phyloP scores from a whole-genome alignment of 2,888 invertebrate species.

The Plusia festucae region DNA sequence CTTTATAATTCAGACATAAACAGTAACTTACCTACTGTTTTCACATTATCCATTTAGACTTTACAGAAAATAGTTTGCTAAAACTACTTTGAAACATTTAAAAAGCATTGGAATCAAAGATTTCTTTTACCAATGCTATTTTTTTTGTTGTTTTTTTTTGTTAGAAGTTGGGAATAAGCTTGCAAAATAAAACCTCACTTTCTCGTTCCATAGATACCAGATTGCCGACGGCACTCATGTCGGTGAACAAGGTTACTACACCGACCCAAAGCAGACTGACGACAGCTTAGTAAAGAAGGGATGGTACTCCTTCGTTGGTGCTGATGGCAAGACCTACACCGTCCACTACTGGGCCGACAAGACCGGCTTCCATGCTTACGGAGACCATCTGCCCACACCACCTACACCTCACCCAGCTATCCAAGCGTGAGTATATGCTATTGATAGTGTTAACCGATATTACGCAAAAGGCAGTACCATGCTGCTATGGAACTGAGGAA shows the following conservation, averaged over 20 bases:
- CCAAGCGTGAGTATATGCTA: constrained; percentile 77
- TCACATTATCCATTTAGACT: no score
- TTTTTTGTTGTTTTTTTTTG: no score
- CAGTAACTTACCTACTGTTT: no score
- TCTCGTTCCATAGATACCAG: constrained; percentile 72
- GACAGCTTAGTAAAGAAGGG: constrained; percentile 85
- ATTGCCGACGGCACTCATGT: constrained; percentile 84
- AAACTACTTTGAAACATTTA: no score
- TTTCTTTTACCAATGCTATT: no score
- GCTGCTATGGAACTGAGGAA: no score
- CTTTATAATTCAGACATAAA: no score
- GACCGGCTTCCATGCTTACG: constrained; percentile 83
- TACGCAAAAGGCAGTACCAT: no score
- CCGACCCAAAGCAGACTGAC: constrained; percentile 74
- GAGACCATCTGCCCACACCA: constrained; percentile 83
- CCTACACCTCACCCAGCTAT: constrained; percentile 79
- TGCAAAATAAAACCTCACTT: not conserved
- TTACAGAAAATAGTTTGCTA: no score
- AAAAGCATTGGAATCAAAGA: no score
- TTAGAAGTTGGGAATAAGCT: no score
- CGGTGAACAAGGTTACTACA: constrained; percentile 81
- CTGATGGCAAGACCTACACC: constrained; percentile 82
- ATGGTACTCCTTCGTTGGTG: constrained; percentile 82
- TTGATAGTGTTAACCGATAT: not conserved
- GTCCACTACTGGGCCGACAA: constrained; percentile 85